These are phyloP conservation scores for Thunnus maccoyii DNA, from an alignment of 2,113 vertebrate species.

Conservation along the genomic window DNA sequence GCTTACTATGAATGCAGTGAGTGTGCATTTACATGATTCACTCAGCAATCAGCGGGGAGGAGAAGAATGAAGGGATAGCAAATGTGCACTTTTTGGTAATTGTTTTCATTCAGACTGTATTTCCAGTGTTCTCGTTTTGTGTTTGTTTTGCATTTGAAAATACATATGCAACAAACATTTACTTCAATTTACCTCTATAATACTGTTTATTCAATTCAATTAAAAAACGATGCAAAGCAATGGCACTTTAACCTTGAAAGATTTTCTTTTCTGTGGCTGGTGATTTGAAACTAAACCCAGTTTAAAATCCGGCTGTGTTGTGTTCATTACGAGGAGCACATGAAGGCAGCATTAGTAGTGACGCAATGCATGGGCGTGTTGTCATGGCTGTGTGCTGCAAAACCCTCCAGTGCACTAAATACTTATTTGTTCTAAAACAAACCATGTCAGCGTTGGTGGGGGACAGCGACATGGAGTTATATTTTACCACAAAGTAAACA, in stretches of 20 bases:
- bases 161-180: not conserved
- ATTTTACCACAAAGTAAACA: conserved; percentile 42
- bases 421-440: conserved; percentile 56
- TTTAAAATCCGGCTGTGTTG: not conserved
- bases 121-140: too few species aligned
- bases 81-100: too few species aligned
- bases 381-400: conserved; percentile 71
- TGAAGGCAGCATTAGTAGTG: conserved; percentile 70
- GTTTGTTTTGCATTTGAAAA: too few species aligned
- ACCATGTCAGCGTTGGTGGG: conserved; percentile 43
- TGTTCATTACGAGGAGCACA: conserved; percentile 44
- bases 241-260: not conserved
- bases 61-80: too few species aligned
- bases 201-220: too few species aligned
- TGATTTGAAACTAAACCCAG: not conserved
- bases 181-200: too few species aligned
- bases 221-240: not conserved
- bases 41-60: too few species aligned
- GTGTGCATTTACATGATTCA: too few species aligned
- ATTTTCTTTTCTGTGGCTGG: not conserved
- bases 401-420: conserved; percentile 49
- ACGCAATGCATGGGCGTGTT: conserved; percentile 81
- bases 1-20: too few species aligned
- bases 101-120: too few species aligned
- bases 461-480: conserved; percentile 48